Conservation (phyloP, 2,113 vertebrate species). For the Gobio gobio region DNA sequence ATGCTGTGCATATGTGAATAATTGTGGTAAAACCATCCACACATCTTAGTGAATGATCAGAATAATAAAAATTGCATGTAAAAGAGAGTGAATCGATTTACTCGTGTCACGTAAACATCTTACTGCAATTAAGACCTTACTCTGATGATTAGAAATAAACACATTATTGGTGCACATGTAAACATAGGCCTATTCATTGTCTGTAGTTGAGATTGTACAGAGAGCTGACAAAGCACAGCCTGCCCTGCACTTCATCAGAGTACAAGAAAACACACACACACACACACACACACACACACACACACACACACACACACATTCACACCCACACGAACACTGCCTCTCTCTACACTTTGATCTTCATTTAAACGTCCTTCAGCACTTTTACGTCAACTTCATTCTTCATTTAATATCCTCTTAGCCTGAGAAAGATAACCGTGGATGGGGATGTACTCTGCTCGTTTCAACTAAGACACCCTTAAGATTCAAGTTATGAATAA, state of each 20-base stretch:
- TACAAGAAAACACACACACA: background rate
- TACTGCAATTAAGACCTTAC: too few species aligned
- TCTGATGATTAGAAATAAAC: too few species aligned
- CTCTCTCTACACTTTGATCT: conserved; percentile 1
- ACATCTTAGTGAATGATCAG: too few species aligned
- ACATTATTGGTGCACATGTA: too few species aligned
- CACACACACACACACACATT: background rate
- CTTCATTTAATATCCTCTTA: background rate
- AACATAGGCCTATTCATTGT: too few species aligned
- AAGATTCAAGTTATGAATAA: conserved; percentile 51
- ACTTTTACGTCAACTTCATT: background rate
- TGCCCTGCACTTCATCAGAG: background rate
- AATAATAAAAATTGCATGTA: too few species aligned
- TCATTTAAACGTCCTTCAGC: background rate
- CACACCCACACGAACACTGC: background rate
- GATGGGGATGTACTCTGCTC: background rate
- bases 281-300: background rate
- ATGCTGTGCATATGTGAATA: too few species aligned
- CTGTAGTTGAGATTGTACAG: background rate
- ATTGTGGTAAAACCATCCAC: too few species aligned
- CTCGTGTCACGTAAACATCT: too few species aligned
- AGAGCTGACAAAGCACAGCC: conserved; percentile 25
- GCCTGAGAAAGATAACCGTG: conserved; percentile 14
- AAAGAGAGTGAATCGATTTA: too few species aligned
- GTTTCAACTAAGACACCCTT: background rate